These are phyloP conservation scores for Balaeniceps rex DNA, from an alignment of 2,113 vertebrate genomes.

Conservation along the genomic window DNA sequence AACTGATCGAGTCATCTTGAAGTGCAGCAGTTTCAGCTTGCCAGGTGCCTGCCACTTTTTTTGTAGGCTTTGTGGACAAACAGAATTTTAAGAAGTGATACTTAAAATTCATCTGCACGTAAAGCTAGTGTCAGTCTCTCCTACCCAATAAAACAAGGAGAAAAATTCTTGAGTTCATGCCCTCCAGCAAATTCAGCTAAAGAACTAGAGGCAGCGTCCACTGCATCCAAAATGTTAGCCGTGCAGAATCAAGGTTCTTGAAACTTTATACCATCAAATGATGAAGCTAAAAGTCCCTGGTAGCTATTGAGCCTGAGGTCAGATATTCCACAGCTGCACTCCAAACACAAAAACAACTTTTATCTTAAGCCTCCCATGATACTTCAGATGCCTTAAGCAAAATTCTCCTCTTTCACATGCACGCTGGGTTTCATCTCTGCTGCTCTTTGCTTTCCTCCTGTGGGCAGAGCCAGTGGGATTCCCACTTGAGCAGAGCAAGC, in stretches of 20 bases:
- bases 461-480: background rate
- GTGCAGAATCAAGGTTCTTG: background rate
- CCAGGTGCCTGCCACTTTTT: background rate
- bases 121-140: background rate
- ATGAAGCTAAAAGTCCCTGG: background rate
- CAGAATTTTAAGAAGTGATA: background rate
- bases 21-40: background rate
- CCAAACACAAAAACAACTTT: constrained; percentile 49
- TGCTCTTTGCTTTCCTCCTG: background rate
- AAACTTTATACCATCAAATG: constrained; percentile 47
- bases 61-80: background rate
- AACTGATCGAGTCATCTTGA: background rate
- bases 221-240: background rate
- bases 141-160: background rate
- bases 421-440: background rate
- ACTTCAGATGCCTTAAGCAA: constrained; percentile 36
- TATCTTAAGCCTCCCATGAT: constrained; percentile 36
- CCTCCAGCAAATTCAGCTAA: background rate
- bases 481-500: background rate
- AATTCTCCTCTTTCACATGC: background rate
- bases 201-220: background rate
- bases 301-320: constrained; percentile 38
- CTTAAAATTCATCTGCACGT: background rate
- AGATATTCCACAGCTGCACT: constrained; percentile 61
- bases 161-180: background rate